Percentiles rank a stretch among this genome's conserved stretches.
phyloP scores from a whole-genome alignment of 37 sponge, comb jelly and placozoan genomes.

The Axinella damicornis region DNA sequence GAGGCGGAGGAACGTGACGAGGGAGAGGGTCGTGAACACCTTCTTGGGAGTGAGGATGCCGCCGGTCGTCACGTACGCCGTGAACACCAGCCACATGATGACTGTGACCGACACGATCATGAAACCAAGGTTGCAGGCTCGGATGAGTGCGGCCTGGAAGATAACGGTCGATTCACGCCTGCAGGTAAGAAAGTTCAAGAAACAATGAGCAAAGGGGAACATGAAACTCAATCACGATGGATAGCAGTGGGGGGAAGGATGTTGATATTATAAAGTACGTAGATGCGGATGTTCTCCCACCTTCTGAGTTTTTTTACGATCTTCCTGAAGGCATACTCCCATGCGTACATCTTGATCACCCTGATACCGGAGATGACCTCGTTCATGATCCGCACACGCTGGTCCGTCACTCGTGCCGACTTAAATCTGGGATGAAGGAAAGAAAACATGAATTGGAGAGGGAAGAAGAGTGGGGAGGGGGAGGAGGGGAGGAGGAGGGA shows the following conservation, averaged over 20 bases:
- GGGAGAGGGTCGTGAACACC: constrained; percentile 68
- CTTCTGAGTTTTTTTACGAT: constrained; percentile 57
- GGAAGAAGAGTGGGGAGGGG: background rate
- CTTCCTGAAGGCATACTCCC: constrained; percentile 85
- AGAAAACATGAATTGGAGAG: too few relatives aligned
- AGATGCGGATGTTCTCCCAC: constrained; percentile 36
- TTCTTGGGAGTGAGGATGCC: constrained; percentile 51
- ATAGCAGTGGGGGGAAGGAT: too few relatives aligned
- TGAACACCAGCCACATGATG: constrained; percentile 57
- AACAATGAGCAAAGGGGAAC: too few relatives aligned
- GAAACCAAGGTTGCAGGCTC: constrained; percentile 47
- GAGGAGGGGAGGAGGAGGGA: constrained; percentile 17
- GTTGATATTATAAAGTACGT: background rate
- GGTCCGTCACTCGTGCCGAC: constrained; percentile 75
- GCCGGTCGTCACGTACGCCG: constrained; percentile 36
- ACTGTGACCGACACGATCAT: constrained; percentile 38
- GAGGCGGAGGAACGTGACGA: constrained; percentile 38
- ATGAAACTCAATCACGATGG: too few relatives aligned
- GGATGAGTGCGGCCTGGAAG: constrained; percentile 28
- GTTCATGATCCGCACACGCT: constrained; percentile 78
- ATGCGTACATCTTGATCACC: constrained; percentile 93
- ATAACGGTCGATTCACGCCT: constrained; percentile 53
- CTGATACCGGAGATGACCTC: constrained; percentile 88
- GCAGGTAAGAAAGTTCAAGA: background rate
- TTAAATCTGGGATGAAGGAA: constrained; percentile 37